Evolutionary conservation across 2,797 vertebrate species (phyloP), one percentile per base, ranked within the genome.

Genomic region (Triplophysa yarkandensis): DNA sequence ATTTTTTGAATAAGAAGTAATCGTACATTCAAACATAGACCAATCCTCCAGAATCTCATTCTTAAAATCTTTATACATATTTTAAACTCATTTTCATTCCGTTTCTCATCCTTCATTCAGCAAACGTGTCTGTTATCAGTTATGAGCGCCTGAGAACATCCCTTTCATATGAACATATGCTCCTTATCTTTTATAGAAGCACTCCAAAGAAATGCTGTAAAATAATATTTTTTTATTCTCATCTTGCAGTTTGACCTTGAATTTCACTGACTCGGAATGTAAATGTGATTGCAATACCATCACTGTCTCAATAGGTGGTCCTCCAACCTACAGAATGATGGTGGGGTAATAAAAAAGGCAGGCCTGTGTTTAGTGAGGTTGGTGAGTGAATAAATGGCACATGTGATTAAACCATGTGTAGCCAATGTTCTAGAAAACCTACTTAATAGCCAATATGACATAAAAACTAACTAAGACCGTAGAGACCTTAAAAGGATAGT

Each of bases 231-330:
- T 39, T 32, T 10, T 48, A 46, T 74, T 55, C 70, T 76, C 32
- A 66, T 62, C 19, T 36, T 17, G 14, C 16, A 25, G 21, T 30
- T 4, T 83, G 87, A 92, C 90, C 88, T 90, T 91, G 88, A 85
- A 54, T 23, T 68, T 19, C 28, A 39, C 21, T n/a, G 43, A 66
- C 81, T 79, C 41, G 70, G 72, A 80, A 75, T 81, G 19, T 50
- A 78, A 58, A 76, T 78, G 2, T 10, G 58, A 62, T 0, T 41
- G 81, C 81, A 85, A 79, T 85, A 76, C 72, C 21, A 65, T 75
- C 75, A 84, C 82, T 25, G 73, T 0, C 52, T 86, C 90, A 87
- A 66, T 65, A 48, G 87, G 84, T 83, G 83, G 83, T 83, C 84
- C 71, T 78, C 68, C 57, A 77, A 72, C 71, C 73, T 58, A 73